phyloP scores from a whole-genome alignment of 2,797 vertebrate species.

The Lemur catta region DNA sequence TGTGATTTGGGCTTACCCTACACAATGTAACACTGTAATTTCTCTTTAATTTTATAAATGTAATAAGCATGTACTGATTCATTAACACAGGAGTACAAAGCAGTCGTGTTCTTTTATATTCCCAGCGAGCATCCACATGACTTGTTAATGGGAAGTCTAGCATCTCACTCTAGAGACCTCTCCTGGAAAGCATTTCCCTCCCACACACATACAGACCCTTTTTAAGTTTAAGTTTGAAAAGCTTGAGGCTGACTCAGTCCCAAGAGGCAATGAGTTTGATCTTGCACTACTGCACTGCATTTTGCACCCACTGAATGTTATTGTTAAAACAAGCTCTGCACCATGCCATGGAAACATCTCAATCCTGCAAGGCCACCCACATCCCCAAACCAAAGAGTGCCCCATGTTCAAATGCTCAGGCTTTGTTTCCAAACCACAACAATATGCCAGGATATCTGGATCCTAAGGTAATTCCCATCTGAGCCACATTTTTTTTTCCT shows the following conservation, averaged over 20 bases:
- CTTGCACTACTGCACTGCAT: neutral
- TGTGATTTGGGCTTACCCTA: slow-evolving; percentile 6
- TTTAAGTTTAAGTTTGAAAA: slow-evolving; percentile 44
- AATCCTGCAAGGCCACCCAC: neutral
- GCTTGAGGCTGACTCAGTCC: neutral
- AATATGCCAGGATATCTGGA: neutral
- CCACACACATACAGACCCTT: slow-evolving; percentile 39
- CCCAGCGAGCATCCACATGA: neutral
- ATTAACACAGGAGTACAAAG: slow-evolving; percentile 4
- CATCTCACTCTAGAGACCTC: slow-evolving; percentile 46
- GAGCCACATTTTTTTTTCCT: neutral
- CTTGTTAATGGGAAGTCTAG: slow-evolving; percentile 36
- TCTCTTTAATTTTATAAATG: slow-evolving; percentile 37
- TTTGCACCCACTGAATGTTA: neutral
- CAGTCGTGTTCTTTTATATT: slow-evolving; percentile 35
- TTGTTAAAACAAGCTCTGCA: neutral
- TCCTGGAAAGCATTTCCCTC: slow-evolving; percentile 17
- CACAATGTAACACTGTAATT: neutral
- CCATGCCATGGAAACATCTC: neutral
- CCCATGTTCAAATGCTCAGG: neutral
- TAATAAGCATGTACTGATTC: neutral
- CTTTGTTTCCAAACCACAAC: neutral
- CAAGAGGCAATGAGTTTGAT: neutral
- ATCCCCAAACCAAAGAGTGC: neutral
- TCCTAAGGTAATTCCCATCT: neutral